These are phyloP conservation scores for Schlechtendalia chinensis DNA, from an alignment of 1,140 invertebrate species.

Conservation along the genomic window DNA sequence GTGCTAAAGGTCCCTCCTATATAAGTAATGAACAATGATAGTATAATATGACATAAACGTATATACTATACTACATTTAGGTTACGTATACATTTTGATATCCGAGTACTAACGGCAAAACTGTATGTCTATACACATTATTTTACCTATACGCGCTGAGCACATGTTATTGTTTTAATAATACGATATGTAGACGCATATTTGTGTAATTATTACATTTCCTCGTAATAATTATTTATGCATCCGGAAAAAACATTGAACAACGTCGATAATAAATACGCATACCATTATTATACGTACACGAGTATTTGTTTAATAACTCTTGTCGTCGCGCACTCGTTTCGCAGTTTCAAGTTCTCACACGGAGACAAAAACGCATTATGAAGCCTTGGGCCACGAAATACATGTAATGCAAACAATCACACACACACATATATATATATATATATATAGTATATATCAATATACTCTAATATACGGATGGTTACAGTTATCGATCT, in stretches of 20 bases:
- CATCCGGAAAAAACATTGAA: constrained; percentile 29
- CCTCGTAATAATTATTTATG: constrained; percentile 9
- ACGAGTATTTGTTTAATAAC: background rate
- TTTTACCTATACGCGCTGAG: background rate
- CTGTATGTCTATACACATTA: too few relatives aligned
- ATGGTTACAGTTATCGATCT: too few relatives aligned
- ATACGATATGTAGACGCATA: too few relatives aligned
- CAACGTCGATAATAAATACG: background rate
- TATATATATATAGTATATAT: too few relatives aligned
- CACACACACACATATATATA: background rate
- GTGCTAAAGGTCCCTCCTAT: too few relatives aligned
- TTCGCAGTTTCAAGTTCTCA: background rate
- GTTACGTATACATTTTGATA: too few relatives aligned
- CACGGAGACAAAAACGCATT: background rate
- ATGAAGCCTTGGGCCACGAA: constrained; percentile 20
- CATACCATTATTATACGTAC: background rate
- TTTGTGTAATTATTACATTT: background rate
- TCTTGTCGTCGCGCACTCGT: too few relatives aligned
- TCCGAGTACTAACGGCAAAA: too few relatives aligned
- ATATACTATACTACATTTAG: too few relatives aligned
- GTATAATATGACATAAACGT: too few relatives aligned
- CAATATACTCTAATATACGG: too few relatives aligned
- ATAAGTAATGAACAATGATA: too few relatives aligned
- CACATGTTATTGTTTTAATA: background rate
- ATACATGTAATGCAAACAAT: background rate